A percentile compares a stretch with the other conserved stretches of the same genome.
Conservation (phyloP, 2,797 vertebrate genomes). For the Darevskia nairensis region DNA sequence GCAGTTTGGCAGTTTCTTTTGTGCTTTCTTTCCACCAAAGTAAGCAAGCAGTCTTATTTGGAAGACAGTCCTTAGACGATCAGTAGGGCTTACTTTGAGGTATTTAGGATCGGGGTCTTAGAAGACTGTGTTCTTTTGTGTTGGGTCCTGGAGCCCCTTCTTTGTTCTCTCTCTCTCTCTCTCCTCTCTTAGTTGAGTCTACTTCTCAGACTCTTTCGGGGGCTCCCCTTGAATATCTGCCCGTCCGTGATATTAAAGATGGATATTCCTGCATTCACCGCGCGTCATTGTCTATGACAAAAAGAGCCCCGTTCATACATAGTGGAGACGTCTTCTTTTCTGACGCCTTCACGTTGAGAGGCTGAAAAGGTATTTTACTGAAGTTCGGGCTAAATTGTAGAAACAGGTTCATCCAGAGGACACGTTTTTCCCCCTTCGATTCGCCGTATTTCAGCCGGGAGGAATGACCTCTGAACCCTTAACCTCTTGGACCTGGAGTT, state of each 20-base stretch:
- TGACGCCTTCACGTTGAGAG: slow-evolving; percentile 90
- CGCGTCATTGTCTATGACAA: slow-evolving; percentile 92
- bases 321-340: slow-evolving; percentile 87
- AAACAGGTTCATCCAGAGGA: slow-evolving; percentile 98
- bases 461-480: slow-evolving; percentile 98
- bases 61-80: background rate
- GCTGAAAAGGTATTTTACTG: slow-evolving; percentile 97
- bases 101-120: slow-evolving; percentile 34
- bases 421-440: slow-evolving; percentile 91
- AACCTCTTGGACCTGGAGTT: slow-evolving; percentile 93
- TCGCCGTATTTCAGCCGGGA: slow-evolving; percentile 95
- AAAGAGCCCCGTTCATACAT: slow-evolving; percentile 87
- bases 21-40: background rate
- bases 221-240: slow-evolving; percentile 83
- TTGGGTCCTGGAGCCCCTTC: slow-evolving; percentile 78
- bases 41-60: background rate
- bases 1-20: too few relatives aligned
- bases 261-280: slow-evolving; percentile 88
- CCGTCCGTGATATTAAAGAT: slow-evolving; percentile 90
- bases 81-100: background rate
- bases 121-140: slow-evolving; percentile 79
- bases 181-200: slow-evolving; percentile 76
- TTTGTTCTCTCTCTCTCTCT: slow-evolving; percentile 79
- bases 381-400: slow-evolving; percentile 95
- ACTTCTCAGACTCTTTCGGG: slow-evolving; percentile 57